A percentile compares a stretch with the other conserved stretches of the same genome.
These are phyloP conservation scores for Amblyjoppa proteus DNA, from an alignment of 2,888 invertebrate genomes.

Conservation along the genomic window DNA sequence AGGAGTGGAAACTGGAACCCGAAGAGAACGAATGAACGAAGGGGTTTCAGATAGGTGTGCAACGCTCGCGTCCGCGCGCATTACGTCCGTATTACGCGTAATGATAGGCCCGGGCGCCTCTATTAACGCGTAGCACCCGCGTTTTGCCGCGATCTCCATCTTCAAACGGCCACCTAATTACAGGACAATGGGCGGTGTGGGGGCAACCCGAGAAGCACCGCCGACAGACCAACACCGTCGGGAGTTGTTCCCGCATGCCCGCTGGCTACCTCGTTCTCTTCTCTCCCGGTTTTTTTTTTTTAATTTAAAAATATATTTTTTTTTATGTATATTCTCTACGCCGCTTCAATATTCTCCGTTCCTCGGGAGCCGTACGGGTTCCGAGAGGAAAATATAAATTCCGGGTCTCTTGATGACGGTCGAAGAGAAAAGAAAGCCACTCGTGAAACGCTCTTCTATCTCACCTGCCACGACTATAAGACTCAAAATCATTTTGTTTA, in stretches of 20 bases:
- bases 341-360: constrained; percentile 37
- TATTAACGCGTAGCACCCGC: constrained; percentile 82
- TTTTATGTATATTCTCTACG: constrained; percentile 41
- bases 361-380: constrained; percentile 15
- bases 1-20: constrained; percentile 14
- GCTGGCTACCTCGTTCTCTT: constrained; percentile 30
- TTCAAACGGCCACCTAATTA: constrained; percentile 82
- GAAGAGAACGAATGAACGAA: constrained; percentile 46
- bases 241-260: constrained; percentile 41
- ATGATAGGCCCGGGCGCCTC: constrained; percentile 80
- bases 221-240: constrained; percentile 20
- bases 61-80: constrained; percentile 66
- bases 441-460: constrained; percentile 47
- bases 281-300: constrained; percentile 38
- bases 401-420: constrained; percentile 8
- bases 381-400: constrained; percentile 31
- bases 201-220: constrained; percentile 24
- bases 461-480: constrained; percentile 21
- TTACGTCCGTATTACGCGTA: constrained; percentile 83
- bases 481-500: constrained; percentile 51
- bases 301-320: constrained; percentile 30
- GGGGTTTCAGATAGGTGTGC: constrained; percentile 26
- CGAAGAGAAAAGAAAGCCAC: constrained; percentile 25
- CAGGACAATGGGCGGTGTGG: constrained; percentile 73
- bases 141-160: constrained; percentile 77